phyloP scores from a whole-genome alignment of 2,888 invertebrate genomes.

The Tipula helvola region DNA sequence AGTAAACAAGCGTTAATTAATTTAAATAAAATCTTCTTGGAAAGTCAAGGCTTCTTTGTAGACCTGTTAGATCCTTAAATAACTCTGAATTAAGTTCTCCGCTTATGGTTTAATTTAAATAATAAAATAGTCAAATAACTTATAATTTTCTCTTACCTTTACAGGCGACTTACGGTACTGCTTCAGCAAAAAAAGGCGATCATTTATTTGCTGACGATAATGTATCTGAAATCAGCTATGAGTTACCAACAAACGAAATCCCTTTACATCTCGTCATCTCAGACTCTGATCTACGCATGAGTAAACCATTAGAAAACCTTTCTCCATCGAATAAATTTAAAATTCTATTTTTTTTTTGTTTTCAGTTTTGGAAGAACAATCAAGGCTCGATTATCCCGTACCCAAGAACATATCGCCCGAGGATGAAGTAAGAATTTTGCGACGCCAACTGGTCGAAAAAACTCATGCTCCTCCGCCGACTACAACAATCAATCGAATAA shows the following conservation, averaged over 20 bases:
- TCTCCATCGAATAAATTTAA: constrained; percentile 21
- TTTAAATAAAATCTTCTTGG: too few relatives aligned
- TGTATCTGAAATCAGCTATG: constrained; percentile 31
- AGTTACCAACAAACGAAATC: constrained; percentile 27
- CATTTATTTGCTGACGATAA: constrained; percentile 23
- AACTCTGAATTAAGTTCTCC: too few relatives aligned
- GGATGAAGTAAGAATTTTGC: constrained; percentile 31
- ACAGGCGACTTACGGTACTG: background rate
- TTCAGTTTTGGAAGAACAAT: constrained; percentile 42
- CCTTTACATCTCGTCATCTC: constrained; percentile 30
- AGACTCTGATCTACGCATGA: constrained; percentile 25
- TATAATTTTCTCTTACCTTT: too few relatives aligned
- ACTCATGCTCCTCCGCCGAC: constrained; percentile 26
- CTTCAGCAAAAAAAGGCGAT: background rate
- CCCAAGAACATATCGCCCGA: constrained; percentile 27
- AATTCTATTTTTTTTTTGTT: background rate
- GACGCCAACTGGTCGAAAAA: constrained; percentile 21
- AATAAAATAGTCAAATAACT: too few relatives aligned
- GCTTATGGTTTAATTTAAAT: too few relatives aligned
- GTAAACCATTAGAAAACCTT: constrained; percentile 10
- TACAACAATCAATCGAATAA: constrained; percentile 29
- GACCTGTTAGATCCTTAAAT: too few relatives aligned
- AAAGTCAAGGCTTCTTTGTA: too few relatives aligned
- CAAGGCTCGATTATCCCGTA: constrained; percentile 38
- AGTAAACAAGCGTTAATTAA: too few relatives aligned